Evolutionary conservation across 1,140 invertebrate genomes (phyloP), one percentile per base, ranked within the genome.

Genomic region (Pseudomyrmex sp.): DNA sequence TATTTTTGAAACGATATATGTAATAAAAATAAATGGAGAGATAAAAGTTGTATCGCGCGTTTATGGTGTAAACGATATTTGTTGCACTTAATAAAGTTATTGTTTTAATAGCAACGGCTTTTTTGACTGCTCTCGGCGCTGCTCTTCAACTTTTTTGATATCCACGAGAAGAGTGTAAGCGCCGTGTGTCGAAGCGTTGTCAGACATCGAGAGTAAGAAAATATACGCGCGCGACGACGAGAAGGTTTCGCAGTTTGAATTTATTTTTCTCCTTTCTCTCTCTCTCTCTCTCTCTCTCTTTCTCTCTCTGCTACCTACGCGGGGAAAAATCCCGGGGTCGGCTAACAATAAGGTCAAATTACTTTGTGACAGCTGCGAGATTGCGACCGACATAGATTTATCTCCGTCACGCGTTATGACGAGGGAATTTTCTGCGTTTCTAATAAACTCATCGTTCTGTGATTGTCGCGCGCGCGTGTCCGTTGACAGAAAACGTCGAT

Each of bases 311-410:
- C 35, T 35, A 35, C 0, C 35, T 35, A 35, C 0, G 5, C 35
- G 5, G 5, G 35, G 5, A 35, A 35, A n/a, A 56, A 26, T 58
- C 13, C 35, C 35, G 35, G 5, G 23, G 35, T 15, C 26, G 23
- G 5, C 20, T 35, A 70, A 59, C 76, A 80, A 80, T 80, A 72
- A 80, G 59, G 12, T 23, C 61, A 46, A 65, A 62, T 46, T 48
- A 23, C 26, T 54, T 46, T 59, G 35, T 65, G 70, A 54, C 23
- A 26, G 15, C n/a, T n/a, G 18, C 10, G 44, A 80, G 46, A 80
- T 80, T 80, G 69, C 76, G 59, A 70, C 44, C 44, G 35, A 69
- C 65, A 2, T 26, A 72, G 56, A 80, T 80, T 80, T 80, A 80
- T 80, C 76, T 72, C 54, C n/a, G 44, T 70, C 66, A 80, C 15